Evolutionary conservation across 2,113 vertebrate species (phyloP).

Genomic region (Erythrolamprus reginae): DNA sequence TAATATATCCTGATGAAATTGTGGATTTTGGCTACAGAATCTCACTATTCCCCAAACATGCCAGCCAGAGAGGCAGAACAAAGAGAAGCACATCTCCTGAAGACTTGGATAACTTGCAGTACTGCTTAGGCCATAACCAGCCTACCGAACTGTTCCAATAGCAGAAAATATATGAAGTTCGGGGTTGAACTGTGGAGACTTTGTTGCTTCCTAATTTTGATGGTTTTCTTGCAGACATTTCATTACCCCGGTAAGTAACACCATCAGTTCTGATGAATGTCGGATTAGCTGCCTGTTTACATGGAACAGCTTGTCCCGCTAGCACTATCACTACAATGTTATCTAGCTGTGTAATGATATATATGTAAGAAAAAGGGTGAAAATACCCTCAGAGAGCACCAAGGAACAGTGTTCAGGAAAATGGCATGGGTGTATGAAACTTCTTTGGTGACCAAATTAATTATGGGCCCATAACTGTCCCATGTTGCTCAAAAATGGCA

Average conservation of each 20-base stretch:
- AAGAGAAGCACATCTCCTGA: not conserved
- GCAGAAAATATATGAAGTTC: not conserved
- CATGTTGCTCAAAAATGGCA: not conserved
- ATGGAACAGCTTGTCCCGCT: not conserved
- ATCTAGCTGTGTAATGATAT: too few species aligned
- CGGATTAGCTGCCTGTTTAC: not conserved
- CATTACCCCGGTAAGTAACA: not conserved
- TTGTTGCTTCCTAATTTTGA: not conserved
- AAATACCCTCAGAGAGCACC: not conserved
- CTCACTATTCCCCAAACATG: not conserved
- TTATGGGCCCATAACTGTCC: not conserved
- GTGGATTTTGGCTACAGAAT: not conserved
- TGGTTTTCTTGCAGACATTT: not conserved
- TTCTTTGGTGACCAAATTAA: not conserved
- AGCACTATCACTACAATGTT: not conserved
- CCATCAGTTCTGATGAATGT: not conserved
- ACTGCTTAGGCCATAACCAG: not conserved
- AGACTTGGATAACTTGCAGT: not conserved
- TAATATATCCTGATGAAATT: not conserved
- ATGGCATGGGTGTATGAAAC: not conserved
- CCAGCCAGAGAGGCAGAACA: not conserved
- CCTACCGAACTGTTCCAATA: too few species aligned
- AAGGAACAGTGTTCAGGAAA: not conserved
- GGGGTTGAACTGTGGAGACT: not conserved
- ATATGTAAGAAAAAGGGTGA: too few species aligned